phyloP scores from a whole-genome alignment of 1,140 invertebrate species.

The Drosophila ercepeae region DNA sequence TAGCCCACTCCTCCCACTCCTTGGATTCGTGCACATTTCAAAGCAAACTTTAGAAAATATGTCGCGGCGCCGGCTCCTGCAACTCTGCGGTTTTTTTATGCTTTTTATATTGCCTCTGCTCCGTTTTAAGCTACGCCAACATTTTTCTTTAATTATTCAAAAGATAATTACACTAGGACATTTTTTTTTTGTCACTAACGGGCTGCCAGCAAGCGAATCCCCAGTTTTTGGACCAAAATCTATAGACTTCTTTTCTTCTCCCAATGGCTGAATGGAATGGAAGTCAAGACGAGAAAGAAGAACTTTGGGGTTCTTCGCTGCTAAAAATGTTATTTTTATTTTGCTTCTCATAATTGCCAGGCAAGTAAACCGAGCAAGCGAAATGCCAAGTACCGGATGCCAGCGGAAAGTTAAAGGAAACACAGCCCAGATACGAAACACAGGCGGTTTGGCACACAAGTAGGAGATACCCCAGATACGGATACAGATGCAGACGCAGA shows the following conservation, averaged over 20 bases:
- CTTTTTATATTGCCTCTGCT: slow-evolving; percentile 42
- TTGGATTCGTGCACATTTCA: slow-evolving; percentile 35
- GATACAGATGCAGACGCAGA: neutral
- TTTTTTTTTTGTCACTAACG: slow-evolving; percentile 64
- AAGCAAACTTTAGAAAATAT: slow-evolving; percentile 70
- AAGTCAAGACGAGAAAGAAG: slow-evolving; percentile 1
- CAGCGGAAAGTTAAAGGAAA: slow-evolving; percentile 71
- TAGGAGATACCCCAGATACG: slow-evolving; percentile 42
- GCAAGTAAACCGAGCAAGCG: slow-evolving; percentile 44
- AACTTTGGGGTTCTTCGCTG: slow-evolving; percentile 44
- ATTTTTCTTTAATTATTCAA: slow-evolving; percentile 82
- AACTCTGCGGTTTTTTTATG: slow-evolving; percentile 26
- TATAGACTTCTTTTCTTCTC: slow-evolving; percentile 52
- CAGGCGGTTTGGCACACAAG: slow-evolving; percentile 73
- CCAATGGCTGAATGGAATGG: neutral
- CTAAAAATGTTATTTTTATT: slow-evolving; percentile 78
- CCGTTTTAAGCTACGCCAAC: slow-evolving; percentile 64
- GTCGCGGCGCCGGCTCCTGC: slow-evolving; percentile 40
- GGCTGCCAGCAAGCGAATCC: slow-evolving; percentile 48
- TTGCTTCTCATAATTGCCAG: slow-evolving; percentile 68
- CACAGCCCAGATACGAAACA: slow-evolving; percentile 69
- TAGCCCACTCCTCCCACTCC: neutral
- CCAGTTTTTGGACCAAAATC: slow-evolving; percentile 56
- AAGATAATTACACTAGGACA: slow-evolving; percentile 80
- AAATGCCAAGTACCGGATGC: slow-evolving; percentile 44